Evolutionary conservation across 2,888 invertebrate genomes (phyloP).

Genomic region (Orthosia incerta): DNA sequence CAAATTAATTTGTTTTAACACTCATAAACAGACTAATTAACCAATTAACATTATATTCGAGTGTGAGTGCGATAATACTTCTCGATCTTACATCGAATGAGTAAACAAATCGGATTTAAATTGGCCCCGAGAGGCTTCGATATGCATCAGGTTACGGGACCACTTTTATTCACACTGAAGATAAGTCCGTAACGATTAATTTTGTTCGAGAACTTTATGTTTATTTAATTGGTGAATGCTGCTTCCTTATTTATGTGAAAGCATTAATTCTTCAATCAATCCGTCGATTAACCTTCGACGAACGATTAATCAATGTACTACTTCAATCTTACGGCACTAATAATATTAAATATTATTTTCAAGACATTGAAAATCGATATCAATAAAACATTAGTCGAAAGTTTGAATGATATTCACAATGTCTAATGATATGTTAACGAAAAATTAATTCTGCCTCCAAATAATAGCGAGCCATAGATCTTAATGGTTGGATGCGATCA

Average conservation of each 20-base stretch:
- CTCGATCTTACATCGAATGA: slow-evolving; percentile 66
- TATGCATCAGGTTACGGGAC: slow-evolving; percentile 34
- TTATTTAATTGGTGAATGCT: slow-evolving; percentile 42
- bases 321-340: slow-evolving; percentile 36
- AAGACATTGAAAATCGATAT: slow-evolving; percentile 41
- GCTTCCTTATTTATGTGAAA: slow-evolving; percentile 43
- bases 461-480: slow-evolving; percentile 29
- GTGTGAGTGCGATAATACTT: slow-evolving; percentile 56
- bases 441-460: slow-evolving; percentile 34
- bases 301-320: slow-evolving; percentile 41
- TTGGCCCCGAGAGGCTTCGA: slow-evolving; percentile 31
- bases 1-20: slow-evolving; percentile 81
- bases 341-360: slow-evolving; percentile 39
- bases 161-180: slow-evolving; percentile 42
- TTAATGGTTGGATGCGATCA: slow-evolving; percentile 31
- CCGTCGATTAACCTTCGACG: slow-evolving; percentile 38
- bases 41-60: slow-evolving; percentile 79
- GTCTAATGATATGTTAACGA: slow-evolving; percentile 53
- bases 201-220: slow-evolving; percentile 38
- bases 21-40: slow-evolving; percentile 81
- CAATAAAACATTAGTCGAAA: slow-evolving; percentile 42
- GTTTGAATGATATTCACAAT: slow-evolving; percentile 37
- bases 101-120: slow-evolving; percentile 74
- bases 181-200: slow-evolving; percentile 40
- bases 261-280: slow-evolving; percentile 36